These are phyloP conservation scores for Fundulus diaphanus DNA, from an alignment of 2,797 vertebrate species.

Conservation along the genomic window DNA sequence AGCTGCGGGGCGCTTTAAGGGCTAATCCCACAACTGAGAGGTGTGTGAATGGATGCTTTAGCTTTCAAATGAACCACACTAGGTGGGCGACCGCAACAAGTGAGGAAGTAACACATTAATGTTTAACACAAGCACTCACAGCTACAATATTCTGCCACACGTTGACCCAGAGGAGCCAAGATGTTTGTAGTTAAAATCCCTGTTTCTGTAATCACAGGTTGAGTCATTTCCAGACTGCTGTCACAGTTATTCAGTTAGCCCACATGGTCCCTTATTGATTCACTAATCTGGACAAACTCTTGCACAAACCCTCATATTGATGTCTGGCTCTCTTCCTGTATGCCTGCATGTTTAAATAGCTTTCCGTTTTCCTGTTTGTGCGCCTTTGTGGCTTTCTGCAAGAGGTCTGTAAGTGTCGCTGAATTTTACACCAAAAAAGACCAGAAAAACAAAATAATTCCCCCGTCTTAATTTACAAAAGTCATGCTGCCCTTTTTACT, in stretches of 20 bases:
- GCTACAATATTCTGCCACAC: slow-evolving; percentile 14
- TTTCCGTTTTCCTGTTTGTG: slow-evolving; percentile 16
- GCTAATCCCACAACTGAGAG: slow-evolving; percentile 17
- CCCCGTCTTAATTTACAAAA: not conserved
- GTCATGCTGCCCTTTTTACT: not conserved
- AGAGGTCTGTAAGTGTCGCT: not conserved
- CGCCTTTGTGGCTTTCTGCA: slow-evolving; percentile 2
- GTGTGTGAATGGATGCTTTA: slow-evolving; percentile 6
- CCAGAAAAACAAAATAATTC: not conserved
- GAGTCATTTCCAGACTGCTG: slow-evolving; percentile 48
- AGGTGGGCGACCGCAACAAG: slow-evolving; percentile 11
- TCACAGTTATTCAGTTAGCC: slow-evolving; percentile 1
- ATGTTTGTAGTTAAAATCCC: not conserved
- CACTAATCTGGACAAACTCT: slow-evolving; percentile 17
- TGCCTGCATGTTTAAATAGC: slow-evolving; percentile 6
- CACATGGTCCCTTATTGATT: slow-evolving; percentile 17
- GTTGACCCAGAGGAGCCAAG: slow-evolving; percentile 10
- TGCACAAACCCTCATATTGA: slow-evolving; percentile 16
- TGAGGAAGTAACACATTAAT: slow-evolving; percentile 8
- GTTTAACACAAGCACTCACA: slow-evolving; percentile 29
- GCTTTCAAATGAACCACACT: slow-evolving; percentile 25
- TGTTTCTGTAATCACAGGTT: slow-evolving; percentile 18
- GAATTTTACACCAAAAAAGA: slow-evolving; percentile 9
- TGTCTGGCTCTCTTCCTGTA: slow-evolving; percentile 47
- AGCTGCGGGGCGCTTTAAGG: slow-evolving; percentile 14